Evolutionary conservation across 2,888 invertebrate genomes (phyloP), one percentile per base, ranked within the genome.

Genomic region (Brachyptera risi): DNA sequence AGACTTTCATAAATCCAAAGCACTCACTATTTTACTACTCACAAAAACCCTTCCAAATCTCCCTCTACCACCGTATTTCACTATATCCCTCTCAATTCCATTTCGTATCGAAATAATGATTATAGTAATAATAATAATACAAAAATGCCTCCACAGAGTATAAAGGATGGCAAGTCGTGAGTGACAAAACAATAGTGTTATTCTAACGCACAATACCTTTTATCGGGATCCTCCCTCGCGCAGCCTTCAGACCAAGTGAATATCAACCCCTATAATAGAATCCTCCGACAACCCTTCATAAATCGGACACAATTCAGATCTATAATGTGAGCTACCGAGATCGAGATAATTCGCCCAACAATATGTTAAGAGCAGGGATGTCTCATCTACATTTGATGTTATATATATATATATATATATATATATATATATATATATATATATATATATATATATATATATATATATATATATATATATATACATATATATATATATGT

Each of bases 161-260:
- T 58, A 58, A 58, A 58, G 54, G 61, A 58, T 58, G 61, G 31
- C 31, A n/a, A 57, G 24, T 61, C 51, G 61, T 61, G 61, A 61
- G 58, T 61, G 61, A 61, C 61, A 61, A 61, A 61, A 61, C 61
- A 61, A 61, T 58, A 42, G 38, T 61, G 61, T 61, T 61, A 61
- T 61, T 61, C 58, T 61, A 58, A 38, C 42, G 61, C 42, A 61
- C 61, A 61, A 61, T 61, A 58, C 58, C 58, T 49, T 58, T 57
- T 61, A 61, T 61, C 44, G 47, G 23, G 47, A 23, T 27, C 24
- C 35, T 31, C 31, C 54, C 17, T 37, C 54, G 17, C 27, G 27
- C 3, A 27, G n/a, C 31, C 44, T n/a, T 19, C n/a, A n/a, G n/a
- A 35, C 54, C 19, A 37, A 19, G 31, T 54, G 54, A 27, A 21